phyloP scores from a whole-genome alignment of 1,140 invertebrate genomes.

The Pissodes strobi region DNA sequence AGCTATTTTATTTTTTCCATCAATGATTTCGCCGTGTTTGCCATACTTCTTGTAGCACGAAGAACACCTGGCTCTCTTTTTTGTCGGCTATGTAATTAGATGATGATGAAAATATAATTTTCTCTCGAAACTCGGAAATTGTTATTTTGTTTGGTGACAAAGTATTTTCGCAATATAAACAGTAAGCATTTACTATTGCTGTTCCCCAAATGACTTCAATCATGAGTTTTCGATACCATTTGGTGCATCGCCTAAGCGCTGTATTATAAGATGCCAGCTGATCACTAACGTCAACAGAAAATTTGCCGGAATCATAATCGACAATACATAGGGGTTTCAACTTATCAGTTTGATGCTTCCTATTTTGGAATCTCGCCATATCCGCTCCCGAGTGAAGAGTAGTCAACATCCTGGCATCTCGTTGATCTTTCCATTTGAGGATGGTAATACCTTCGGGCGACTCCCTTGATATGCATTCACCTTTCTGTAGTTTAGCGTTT shows the following conservation, averaged over 20 bases:
- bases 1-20: conserved; percentile 21
- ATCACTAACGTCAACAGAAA: conserved; percentile 43
- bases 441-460: no score
- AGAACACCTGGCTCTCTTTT: conserved; percentile 17
- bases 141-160: no score
- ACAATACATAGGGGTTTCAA: conserved; percentile 38
- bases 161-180: no score
- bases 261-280: conserved; percentile 39
- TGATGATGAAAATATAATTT: no score
- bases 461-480: no score
- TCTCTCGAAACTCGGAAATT: no score
- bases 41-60: conserved; percentile 12
- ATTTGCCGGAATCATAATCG: conserved; percentile 42
- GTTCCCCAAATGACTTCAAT: conserved; percentile 23
- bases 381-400: no score
- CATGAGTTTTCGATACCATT: conserved; percentile 48
- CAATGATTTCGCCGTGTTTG: no score
- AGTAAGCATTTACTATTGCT: conserved; percentile 25
- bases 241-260: conserved; percentile 13
- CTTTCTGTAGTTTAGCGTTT: no score
- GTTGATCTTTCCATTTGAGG: no score
- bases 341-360: conserved; percentile 25
- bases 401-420: no score
- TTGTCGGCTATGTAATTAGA: conserved; percentile 6
- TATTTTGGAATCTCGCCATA: no score